These are phyloP conservation scores for Phoeniculus purpureus DNA, from an alignment of 2,797 vertebrate species.

Conservation along the genomic window DNA sequence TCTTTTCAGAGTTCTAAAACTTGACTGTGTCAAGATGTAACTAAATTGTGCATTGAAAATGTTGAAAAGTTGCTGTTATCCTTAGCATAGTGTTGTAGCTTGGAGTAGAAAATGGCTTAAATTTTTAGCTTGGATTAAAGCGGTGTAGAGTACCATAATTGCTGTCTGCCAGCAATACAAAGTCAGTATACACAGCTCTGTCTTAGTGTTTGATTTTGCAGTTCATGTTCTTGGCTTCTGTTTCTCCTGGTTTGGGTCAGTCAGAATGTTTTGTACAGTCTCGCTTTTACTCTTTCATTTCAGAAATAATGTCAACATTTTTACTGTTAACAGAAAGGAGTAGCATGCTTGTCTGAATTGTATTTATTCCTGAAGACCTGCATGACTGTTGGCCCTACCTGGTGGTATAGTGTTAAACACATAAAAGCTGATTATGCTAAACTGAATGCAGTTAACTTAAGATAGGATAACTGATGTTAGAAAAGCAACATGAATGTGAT, in stretches of 20 bases:
- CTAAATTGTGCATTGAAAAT: not conserved
- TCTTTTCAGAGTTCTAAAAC: not conserved
- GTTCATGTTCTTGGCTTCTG: not conserved
- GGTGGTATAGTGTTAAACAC: not conserved
- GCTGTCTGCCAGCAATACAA: not conserved
- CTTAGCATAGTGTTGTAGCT: not conserved
- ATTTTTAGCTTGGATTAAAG: not conserved
- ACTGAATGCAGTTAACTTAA: not conserved
- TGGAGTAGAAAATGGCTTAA: not conserved
- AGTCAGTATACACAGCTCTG: not conserved
- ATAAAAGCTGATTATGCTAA: not conserved
- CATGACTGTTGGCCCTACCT: not conserved
- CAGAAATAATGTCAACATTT: not conserved
- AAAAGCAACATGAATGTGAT: not conserved
- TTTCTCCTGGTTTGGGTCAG: not conserved
- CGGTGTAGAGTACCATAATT: not conserved
- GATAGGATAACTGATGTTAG: not conserved
- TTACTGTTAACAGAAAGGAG: not conserved
- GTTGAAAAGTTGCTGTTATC: not conserved
- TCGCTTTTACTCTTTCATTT: not conserved
- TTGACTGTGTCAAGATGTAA: not conserved
- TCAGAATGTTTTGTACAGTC: not conserved
- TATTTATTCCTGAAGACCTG: not conserved
- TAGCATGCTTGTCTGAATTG: not conserved
- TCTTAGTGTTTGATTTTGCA: not conserved